These are phyloP conservation scores for Gallinago paraguaiae DNA, from an alignment of 2,113 vertebrate genomes.

Conservation along the genomic window DNA sequence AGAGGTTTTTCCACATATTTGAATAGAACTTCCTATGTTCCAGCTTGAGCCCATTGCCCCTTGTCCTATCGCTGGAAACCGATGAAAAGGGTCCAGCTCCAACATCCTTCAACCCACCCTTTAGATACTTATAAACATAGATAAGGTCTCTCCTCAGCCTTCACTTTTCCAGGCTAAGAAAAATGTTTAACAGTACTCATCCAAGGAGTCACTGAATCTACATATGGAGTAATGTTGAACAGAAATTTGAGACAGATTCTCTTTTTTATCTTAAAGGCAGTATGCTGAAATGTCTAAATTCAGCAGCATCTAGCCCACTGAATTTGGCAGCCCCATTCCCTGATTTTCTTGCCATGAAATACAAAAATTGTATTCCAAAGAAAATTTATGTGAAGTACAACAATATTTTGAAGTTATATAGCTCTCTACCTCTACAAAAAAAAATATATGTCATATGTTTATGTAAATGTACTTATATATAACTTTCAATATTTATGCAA, in stretches of 20 bases:
- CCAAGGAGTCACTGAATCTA: not conserved
- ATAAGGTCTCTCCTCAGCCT: too few relatives aligned
- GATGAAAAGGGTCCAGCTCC: too few relatives aligned
- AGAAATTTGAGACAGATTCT: not conserved
- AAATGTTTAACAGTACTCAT: not conserved
- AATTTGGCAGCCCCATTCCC: not conserved
- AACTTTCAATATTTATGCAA: not conserved
- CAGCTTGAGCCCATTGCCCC: too few relatives aligned
- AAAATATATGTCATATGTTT: not conserved
- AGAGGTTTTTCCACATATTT: too few relatives aligned
- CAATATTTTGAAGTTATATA: not conserved
- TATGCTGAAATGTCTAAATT: not conserved
- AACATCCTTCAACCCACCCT: too few relatives aligned
- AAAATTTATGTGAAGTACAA: not conserved
- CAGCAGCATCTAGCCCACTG: not conserved
- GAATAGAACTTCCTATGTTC: too few relatives aligned
- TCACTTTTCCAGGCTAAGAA: too few relatives aligned
- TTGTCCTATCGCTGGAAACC: too few relatives aligned
- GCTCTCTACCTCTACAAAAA: not conserved
- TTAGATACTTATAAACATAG: too few relatives aligned
- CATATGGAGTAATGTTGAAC: not conserved
- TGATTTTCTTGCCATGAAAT: not conserved
- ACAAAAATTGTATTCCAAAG: not conserved
- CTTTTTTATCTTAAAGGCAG: not conserved
- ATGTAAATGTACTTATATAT: too few relatives aligned